Evolutionary conservation across 2,113 vertebrate species (phyloP).

Genomic region (Gallinago jamesoni): DNA sequence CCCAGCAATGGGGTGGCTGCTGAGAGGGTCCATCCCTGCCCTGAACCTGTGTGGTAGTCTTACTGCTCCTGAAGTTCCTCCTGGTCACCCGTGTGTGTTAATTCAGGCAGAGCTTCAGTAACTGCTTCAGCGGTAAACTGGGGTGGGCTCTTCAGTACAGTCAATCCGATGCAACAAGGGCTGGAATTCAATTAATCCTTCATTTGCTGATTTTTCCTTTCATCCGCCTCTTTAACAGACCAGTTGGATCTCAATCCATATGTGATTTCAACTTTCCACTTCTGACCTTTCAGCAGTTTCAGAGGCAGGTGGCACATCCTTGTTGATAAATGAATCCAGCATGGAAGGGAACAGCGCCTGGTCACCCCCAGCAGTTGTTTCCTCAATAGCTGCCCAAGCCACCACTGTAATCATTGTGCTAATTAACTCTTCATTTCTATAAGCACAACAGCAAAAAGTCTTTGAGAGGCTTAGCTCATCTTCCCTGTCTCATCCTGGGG

Average conservation of each 20-base stretch:
- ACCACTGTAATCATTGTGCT: neutral
- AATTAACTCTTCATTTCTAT: neutral
- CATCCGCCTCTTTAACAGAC: neutral
- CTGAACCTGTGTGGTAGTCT: rapidly evolving
- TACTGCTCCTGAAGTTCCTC: neutral
- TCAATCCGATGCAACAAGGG: neutral
- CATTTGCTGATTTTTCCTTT: neutral
- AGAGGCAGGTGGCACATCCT: neutral
- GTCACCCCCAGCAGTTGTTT: neutral
- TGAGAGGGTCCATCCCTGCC: rapidly evolving
- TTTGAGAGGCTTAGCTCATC: neutral
- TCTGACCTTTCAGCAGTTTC: neutral
- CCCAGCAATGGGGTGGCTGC: neutral
- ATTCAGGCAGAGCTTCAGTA: neutral
- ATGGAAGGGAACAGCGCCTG: neutral
- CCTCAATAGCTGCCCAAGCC: neutral
- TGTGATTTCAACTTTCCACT: neutral
- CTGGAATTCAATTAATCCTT: neutral
- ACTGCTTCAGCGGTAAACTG: neutral
- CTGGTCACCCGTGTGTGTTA: rapidly evolving
- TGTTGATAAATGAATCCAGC: neutral
- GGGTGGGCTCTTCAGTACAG: neutral
- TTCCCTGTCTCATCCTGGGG: neutral
- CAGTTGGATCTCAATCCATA: neutral
- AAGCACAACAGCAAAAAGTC: neutral